Evolutionary conservation across 2,113 vertebrate genomes (phyloP), one percentile per base, ranked within the genome.

Genomic region (Lipotes vexillifer): DNA sequence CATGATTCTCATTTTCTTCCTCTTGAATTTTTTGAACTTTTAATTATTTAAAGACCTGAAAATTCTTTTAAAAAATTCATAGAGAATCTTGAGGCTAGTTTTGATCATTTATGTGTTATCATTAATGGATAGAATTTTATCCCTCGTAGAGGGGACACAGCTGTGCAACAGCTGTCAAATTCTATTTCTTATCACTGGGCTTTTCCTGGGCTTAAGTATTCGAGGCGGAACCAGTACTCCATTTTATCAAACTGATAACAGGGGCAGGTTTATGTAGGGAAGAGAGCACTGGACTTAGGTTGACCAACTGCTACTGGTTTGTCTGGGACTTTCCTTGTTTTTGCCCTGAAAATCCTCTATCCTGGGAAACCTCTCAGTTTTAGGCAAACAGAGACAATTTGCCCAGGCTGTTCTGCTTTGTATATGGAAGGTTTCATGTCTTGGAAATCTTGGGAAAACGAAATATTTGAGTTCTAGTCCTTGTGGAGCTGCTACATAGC

Each of bases 41-140:
- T 63, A 94, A 97, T 90, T 95, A 97, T 97, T 97, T 94, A 96
- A 94, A 94, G 38, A 38, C 57, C 52, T 52, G 17, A 91, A 90
- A 72, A 86, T 36, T 69, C 33, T 74, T 93, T 61, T 23, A 38
- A 88, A 93, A 96, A 74, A 66, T 96, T 92, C 25, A 55, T 29
- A 57, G 59, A 66, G 63, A 89, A 92, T 69, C 38, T 80, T 15
- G 25, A 86, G 57, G 78, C 55, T 69, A 18, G 74, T 96, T 96
- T 96, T 92, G 93, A 95, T 86, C 46, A 90, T 89, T 93, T 61
- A 9, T 78, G 27, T 80, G 41, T 31, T 94, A 57, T 66, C 94
- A 95, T 69, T 92, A 93, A 59, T 36, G 49, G 38, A 68, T 75
- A 85, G 46, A 75, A 66, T 96, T 93, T 88, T 87, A 52, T 95